Conservation (phyloP, 2,113 vertebrate genomes). For the Sitta europaea region DNA sequence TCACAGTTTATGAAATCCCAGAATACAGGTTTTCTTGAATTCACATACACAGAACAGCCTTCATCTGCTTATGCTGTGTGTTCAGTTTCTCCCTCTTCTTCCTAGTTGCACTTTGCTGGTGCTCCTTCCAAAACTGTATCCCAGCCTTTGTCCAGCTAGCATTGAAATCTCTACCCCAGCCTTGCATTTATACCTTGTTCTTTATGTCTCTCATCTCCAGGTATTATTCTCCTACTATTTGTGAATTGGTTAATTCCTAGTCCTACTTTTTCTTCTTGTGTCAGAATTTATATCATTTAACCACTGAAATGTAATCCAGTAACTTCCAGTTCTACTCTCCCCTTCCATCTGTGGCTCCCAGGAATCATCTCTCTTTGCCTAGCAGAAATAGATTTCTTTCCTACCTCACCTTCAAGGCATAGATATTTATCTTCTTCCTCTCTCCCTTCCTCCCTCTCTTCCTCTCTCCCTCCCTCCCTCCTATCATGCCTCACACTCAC, state of each 20-base stretch:
- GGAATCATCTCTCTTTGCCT: background rate
- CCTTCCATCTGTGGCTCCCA: background rate
- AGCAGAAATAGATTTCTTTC: background rate
- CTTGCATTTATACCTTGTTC: rapidly evolving
- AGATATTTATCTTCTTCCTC: background rate
- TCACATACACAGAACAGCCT: background rate
- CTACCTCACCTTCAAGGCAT: background rate
- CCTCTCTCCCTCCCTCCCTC: background rate
- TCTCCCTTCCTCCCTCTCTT: too few species aligned
- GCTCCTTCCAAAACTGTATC: background rate
- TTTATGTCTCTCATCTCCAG: background rate
- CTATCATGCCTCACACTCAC: background rate
- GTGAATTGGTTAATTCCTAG: too few species aligned
- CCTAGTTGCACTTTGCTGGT: background rate
- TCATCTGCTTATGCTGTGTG: background rate
- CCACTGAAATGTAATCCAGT: background rate
- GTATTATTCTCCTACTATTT: background rate
- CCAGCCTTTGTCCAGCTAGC: background rate
- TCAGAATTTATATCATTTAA: background rate
- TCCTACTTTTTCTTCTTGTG: background rate
- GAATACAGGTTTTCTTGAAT: background rate
- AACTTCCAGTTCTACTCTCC: background rate
- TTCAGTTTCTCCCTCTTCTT: background rate
- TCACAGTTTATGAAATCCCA: background rate
- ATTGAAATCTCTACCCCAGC: background rate